phyloP scores from a whole-genome alignment of 2,113 vertebrate species.

The Nibea albiflora region DNA sequence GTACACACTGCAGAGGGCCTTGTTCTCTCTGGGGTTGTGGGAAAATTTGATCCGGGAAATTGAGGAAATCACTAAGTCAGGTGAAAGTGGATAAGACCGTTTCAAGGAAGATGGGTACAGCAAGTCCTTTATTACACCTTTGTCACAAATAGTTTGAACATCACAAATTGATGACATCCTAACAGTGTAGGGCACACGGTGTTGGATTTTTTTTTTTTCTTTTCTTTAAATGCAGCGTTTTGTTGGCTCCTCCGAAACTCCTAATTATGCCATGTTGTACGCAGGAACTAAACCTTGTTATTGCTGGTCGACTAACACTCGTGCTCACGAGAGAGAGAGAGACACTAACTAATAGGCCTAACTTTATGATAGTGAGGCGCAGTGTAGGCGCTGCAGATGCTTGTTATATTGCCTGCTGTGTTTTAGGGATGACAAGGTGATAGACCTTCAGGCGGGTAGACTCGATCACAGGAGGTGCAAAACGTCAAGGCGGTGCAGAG shows the following conservation, averaged over 20 bases:
- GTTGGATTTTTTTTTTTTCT: background rate
- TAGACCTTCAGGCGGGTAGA: slow-evolving; percentile 40
- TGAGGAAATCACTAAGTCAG: slow-evolving; percentile 28
- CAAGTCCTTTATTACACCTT: slow-evolving; percentile 26
- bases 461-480: slow-evolving; percentile 37
- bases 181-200: background rate
- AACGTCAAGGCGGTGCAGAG: slow-evolving; percentile 5
- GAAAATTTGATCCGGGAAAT: slow-evolving; percentile 50
- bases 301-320: background rate
- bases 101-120: slow-evolving; percentile 12
- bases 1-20: slow-evolving; percentile 13
- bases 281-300: background rate
- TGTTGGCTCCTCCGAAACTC: background rate
- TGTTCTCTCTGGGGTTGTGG: slow-evolving; percentile 10
- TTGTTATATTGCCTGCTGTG: slow-evolving; percentile 24
- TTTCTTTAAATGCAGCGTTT: background rate
- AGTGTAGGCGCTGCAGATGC: background rate
- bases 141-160: slow-evolving; percentile 4
- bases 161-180: slow-evolving; percentile 30
- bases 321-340: background rate
- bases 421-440: slow-evolving; percentile 29
- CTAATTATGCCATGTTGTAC: background rate
- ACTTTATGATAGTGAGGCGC: slow-evolving; percentile 13
- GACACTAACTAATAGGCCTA: background rate
- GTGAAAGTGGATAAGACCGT: slow-evolving; percentile 28